Conservation (phyloP, 2,113 vertebrate genomes). For the Actinemys pallida region DNA sequence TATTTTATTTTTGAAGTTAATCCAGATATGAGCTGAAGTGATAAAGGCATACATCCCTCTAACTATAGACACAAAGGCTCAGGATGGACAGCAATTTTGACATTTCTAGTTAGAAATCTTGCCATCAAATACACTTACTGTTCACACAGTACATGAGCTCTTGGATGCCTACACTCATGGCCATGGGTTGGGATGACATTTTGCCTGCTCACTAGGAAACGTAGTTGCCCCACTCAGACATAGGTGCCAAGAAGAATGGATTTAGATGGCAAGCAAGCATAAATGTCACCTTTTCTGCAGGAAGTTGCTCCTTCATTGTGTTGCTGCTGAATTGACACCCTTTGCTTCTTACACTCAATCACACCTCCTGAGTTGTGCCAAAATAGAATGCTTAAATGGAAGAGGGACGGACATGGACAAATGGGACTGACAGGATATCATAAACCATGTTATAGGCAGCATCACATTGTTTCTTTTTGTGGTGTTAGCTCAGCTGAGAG, state of each 20-base stretch:
- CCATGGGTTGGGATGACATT: neutral
- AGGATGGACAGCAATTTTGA: neutral
- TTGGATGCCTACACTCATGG: neutral
- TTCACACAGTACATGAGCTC: neutral
- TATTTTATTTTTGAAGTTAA: slow-evolving; percentile 12
- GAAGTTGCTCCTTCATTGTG: neutral
- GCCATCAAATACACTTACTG: neutral
- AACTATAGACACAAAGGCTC: neutral
- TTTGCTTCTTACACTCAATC: neutral
- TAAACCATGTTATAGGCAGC: fast-evolving
- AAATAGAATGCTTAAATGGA: neutral
- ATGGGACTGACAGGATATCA: neutral
- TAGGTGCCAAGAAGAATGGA: neutral
- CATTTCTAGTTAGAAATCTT: neutral
- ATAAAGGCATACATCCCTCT: neutral
- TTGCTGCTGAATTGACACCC: neutral
- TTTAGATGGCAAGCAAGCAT: neutral
- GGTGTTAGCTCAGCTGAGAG: neutral
- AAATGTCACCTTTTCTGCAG: neutral
- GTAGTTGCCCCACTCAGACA: neutral
- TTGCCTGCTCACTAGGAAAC: neutral
- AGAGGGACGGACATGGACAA: neutral
- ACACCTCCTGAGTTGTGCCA: neutral
- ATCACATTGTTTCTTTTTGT: fast-evolving
- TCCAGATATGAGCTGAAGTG: neutral